Percentiles rank a stretch among this genome's conserved stretches.
Conservation (phyloP, 2,113 vertebrate genomes). For the Erythrocercus mccallii region DNA sequence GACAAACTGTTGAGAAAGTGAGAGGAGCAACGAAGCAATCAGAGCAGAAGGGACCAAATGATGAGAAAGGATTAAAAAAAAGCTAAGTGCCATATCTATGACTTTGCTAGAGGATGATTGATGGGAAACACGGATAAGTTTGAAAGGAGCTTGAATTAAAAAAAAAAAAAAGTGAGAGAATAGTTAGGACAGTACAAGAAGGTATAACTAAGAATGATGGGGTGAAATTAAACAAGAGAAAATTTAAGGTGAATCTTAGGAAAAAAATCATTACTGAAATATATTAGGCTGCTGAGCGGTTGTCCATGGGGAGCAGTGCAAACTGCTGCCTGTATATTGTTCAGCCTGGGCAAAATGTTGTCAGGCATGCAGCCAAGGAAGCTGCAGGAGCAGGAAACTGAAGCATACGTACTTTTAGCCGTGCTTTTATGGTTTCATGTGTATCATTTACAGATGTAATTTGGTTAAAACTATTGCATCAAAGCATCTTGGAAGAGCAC, state of each 20-base stretch:
- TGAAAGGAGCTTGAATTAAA: slow-evolving; percentile 35
- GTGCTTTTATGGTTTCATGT: not conserved
- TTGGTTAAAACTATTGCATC: not conserved
- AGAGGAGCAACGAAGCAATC: slow-evolving; percentile 37
- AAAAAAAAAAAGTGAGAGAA: not conserved
- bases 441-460: not conserved
- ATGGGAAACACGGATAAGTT: slow-evolving; percentile 25
- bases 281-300: slow-evolving; percentile 43
- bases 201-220: slow-evolving; percentile 60
- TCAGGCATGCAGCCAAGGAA: not conserved
- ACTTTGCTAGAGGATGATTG: slow-evolving; percentile 39
- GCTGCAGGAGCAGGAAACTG: not conserved
- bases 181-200: not conserved
- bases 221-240: slow-evolving; percentile 60
- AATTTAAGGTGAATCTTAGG: slow-evolving; percentile 64
- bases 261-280: slow-evolving; percentile 64
- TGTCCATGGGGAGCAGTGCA: slow-evolving; percentile 6
- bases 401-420: not conserved
- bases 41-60: slow-evolving; percentile 32
- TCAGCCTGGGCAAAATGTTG: slow-evolving; percentile 13
- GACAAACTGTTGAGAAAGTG: slow-evolving; percentile 11
- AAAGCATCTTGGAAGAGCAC: not conserved
- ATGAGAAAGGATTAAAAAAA: slow-evolving; percentile 54
- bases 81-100: slow-evolving; percentile 17
- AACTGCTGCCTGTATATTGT: slow-evolving; percentile 22